A percentile compares a stretch with the other conserved stretches of the same genome.
phyloP scores from a whole-genome alignment of 2,797 vertebrate species.

The Phrynocephalus vlangalii region DNA sequence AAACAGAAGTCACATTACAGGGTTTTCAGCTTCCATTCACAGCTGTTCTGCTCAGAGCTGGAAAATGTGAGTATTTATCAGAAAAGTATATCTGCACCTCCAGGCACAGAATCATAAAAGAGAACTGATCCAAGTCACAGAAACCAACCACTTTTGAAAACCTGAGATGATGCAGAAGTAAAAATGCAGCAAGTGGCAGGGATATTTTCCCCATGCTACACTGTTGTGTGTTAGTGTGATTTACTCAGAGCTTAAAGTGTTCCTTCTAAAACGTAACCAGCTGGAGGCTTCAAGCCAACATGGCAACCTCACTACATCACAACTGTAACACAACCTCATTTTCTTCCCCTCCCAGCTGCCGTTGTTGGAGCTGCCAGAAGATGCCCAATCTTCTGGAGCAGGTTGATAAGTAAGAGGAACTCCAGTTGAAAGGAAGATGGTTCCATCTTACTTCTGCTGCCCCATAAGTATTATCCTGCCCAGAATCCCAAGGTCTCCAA shows the following conservation, averaged over 20 bases:
- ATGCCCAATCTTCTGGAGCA: neutral
- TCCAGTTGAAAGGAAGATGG: too few relatives aligned
- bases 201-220: neutral
- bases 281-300: neutral
- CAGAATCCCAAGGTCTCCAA: neutral
- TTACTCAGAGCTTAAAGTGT: neutral
- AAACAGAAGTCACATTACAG: constrained; percentile 4
- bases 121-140: constrained; percentile 1
- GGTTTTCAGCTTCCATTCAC: constrained; percentile 39
- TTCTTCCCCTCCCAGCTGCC: neutral
- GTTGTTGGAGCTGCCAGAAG: neutral
- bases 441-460: too few relatives aligned
- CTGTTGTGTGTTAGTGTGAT: neutral
- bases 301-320: neutral
- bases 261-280: neutral
- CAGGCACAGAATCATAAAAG: neutral
- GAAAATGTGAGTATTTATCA: constrained; percentile 35
- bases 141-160: neutral
- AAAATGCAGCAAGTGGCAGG: neutral
- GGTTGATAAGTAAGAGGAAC: neutral
- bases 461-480: neutral
- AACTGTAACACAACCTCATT: neutral
- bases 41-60: constrained; percentile 37
- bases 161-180: neutral
- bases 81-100: constrained; percentile 10